Evolutionary conservation across 2,113 vertebrate genomes (phyloP), one percentile per base, ranked within the genome.

Genomic region (Pitta sordida): DNA sequence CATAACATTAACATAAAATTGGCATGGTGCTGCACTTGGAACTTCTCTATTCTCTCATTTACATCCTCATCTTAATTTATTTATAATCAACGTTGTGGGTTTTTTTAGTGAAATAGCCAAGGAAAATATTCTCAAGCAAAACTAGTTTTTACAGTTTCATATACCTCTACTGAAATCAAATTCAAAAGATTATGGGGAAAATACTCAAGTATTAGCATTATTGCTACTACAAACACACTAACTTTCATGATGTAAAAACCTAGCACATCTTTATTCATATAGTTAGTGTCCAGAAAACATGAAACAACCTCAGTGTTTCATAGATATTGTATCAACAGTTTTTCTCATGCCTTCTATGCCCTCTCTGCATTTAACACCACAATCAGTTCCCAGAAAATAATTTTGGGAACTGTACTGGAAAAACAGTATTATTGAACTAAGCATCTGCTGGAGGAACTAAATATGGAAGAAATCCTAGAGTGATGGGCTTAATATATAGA

Each of bases 401-500:
- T 80, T 91, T 41, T 76, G 49, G n/a, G n/a, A 86, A 80, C 32
- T 44, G 55, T 46, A 90, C 51, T 29, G 65, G 37, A 62, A 85
- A 77, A 21, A 93, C 81, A 62, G 21, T 51, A 62, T 34, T 71
- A 80, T 11, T 80, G 58, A 68, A 90, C n/a, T 64, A 34, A 86
- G 55, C 36, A 90, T 39, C 73, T 86, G 76, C 71, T 52, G 14
- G 52, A 88, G 64, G 68, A 93, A 71, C 56, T 86, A 86, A 46
- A 70, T 62, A 81, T 13, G 18, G 76, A 86, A 86, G 36, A 84
- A 79, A 93, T 81, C 41, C 30, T 77, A 83, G 92, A 94, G 46
- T 60, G 68, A 96, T 83, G 44, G 21, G 43, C 63, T 96, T 91
- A 90, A 95, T 91, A 93, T 43, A 65, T 1, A 93, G 67, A 93